Evolutionary conservation across 2,888 invertebrate genomes (phyloP), one percentile per base, ranked within the genome.

Genomic region (Antheraea yamamai): DNA sequence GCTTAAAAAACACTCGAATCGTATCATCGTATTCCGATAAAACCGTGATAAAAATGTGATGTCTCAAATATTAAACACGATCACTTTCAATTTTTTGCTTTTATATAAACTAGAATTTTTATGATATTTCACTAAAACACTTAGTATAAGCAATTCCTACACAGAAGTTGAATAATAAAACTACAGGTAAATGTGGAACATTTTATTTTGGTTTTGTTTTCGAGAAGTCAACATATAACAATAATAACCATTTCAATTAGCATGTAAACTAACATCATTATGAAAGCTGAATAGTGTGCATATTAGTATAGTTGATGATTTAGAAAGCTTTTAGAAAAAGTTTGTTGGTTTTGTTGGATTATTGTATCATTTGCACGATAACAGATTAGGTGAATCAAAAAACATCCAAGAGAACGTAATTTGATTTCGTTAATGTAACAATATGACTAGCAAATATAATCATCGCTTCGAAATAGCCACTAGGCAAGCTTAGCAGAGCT

Each of bases 311-410:
- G 88, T 83, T 82, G 77, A 87, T 83, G 82, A 81, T 77, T 82
- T 90, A 90, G 90, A 85, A 81, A 84, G 89, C 91, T 92, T 89
- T 84, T 92, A 92, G 89, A 87, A n/a, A 77, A 84, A 83, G 74
- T 79, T 78, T 81, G 80, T 78, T 80, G 80, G 81, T 78, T 82
- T 79, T 76, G 77, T 76, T 78, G 73, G 77, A 79, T 79, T 83
- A 81, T 80, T 79, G 77, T 82, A 80, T 81, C 78, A 78, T 79
- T 81, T 89, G 90, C 89, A 91, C 90, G 89, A 74, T 77, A 75
- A 76, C 77, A 74, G 58, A 76, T 72, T 76, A 35, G n/a, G 12
- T 70, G 39, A 70, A 70, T 70, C 70, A 70, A 84, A 84, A 85
- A 87, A 84, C 75, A 81, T 83, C 80, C 89, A 90, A 85, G 87